phyloP scores from a whole-genome alignment of 1,140 invertebrate genomes.

The Cardiocondyla obscurior region DNA sequence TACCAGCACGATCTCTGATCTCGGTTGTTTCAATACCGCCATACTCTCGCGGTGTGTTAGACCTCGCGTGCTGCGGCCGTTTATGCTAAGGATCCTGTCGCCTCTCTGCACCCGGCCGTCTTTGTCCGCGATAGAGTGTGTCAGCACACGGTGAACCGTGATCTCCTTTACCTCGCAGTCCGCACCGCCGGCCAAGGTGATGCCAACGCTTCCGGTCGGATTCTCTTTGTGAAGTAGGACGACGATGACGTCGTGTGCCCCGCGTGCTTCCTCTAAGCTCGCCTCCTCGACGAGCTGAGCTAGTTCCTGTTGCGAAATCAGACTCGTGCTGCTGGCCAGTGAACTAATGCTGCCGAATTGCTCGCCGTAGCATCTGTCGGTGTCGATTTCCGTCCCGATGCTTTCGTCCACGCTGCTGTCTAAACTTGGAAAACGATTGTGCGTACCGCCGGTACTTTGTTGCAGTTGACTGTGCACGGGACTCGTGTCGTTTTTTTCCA shows the following conservation, averaged over 20 bases:
- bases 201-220: conserved; percentile 91
- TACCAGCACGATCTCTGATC: conserved; percentile 88
- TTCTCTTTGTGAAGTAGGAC: conserved; percentile 86
- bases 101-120: conserved; percentile 94
- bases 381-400: conserved; percentile 63
- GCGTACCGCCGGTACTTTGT: conserved; percentile 21
- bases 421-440: conserved; percentile 77
- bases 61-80: conserved; percentile 92
- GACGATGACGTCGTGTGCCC: conserved; percentile 85
- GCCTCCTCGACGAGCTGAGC: conserved; percentile 87
- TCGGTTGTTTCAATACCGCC: conserved; percentile 91
- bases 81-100: conserved; percentile 94
- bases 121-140: conserved; percentile 92
- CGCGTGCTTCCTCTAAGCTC: conserved; percentile 84
- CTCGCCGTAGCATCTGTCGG: conserved; percentile 77
- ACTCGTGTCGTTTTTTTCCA: conserved; percentile 84
- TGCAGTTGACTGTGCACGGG: conserved; percentile 52
- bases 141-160: conserved; percentile 94
- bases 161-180: conserved; percentile 96
- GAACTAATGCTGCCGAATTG: conserved; percentile 87
- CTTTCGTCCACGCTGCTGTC: conserved; percentile 78
- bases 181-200: conserved; percentile 93
- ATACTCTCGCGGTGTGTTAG: conserved; percentile 93
- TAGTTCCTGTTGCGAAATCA: conserved; percentile 87
- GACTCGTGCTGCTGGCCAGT: conserved; percentile 86